Conservation (phyloP, 2,797 vertebrate species). For the Manis javanica region DNA sequence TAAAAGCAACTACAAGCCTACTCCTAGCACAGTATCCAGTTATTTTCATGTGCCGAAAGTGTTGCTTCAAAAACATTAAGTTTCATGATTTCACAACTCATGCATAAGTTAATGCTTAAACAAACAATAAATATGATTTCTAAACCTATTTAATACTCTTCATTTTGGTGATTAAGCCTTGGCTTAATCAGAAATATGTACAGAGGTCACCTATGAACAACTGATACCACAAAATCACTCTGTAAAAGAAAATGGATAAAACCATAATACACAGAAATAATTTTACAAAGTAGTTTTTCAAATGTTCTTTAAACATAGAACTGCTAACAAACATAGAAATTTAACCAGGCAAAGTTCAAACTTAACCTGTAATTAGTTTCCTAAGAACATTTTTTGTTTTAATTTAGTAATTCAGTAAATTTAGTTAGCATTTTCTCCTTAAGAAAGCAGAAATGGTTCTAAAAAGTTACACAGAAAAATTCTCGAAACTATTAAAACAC, state of each 20-base stretch:
- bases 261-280: not conserved
- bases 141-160: not conserved
- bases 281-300: not conserved
- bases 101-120: not conserved
- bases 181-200: not conserved
- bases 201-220: constrained; percentile 55
- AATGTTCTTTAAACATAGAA: not conserved
- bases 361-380: constrained; percentile 4
- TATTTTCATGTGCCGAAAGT: not conserved
- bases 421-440: constrained; percentile 18
- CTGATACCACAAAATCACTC: constrained; percentile 3
- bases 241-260: not conserved
- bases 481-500: constrained; percentile 37
- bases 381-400: constrained; percentile 21
- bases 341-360: not conserved
- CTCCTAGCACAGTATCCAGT: not conserved
- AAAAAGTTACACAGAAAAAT: not conserved
- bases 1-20: not conserved
- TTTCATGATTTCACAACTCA: not conserved
- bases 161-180: not conserved
- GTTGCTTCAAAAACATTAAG: not conserved
- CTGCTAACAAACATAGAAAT: not conserved
- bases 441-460: constrained; percentile 35
- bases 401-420: constrained; percentile 6
- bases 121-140: not conserved